Conservation (phyloP, 2,888 invertebrate genomes). For the Epinotia ramella region DNA sequence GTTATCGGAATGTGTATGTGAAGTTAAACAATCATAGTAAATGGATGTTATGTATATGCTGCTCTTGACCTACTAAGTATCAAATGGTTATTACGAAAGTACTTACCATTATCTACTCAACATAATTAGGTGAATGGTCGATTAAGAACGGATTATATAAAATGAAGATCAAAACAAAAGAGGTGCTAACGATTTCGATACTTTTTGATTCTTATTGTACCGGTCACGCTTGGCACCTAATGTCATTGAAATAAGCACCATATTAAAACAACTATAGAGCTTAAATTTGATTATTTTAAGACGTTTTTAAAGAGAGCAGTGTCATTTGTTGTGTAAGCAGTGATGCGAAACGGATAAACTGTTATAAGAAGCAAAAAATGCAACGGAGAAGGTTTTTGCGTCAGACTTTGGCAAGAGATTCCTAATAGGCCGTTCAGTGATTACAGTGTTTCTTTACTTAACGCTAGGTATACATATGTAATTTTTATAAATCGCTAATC, state of each 20-base stretch:
- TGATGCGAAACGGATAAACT: slow-evolving; percentile 35
- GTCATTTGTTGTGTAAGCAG: slow-evolving; percentile 36
- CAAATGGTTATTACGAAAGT: not conserved
- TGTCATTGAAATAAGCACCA: not conserved
- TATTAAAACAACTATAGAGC: not conserved
- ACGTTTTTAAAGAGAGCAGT: not conserved
- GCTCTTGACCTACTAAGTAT: slow-evolving; percentile 13
- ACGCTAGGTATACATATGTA: not conserved
- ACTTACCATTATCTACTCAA: slow-evolving; percentile 1
- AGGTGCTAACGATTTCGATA: slow-evolving; percentile 23
- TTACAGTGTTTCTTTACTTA: slow-evolving; percentile 14
- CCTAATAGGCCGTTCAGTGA: not conserved
- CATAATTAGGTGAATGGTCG: slow-evolving; percentile 15
- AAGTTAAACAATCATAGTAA: slow-evolving; percentile 1
- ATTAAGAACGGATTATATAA: slow-evolving; percentile 29
- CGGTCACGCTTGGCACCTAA: not conserved
- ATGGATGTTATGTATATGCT: not conserved
- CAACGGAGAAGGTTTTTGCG: slow-evolving; percentile 26
- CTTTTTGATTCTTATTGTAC: slow-evolving; percentile 2
- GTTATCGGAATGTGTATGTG: not conserved
- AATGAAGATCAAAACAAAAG: slow-evolving; percentile 27
- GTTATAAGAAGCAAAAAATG: slow-evolving; percentile 28
- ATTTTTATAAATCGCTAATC: no score
- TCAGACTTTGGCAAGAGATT: not conserved
- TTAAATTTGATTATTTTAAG: not conserved